Evolutionary conservation across 1,140 invertebrate species (phyloP), one percentile per base, ranked within the genome.

Genomic region (Aphidius gifuensis): DNA sequence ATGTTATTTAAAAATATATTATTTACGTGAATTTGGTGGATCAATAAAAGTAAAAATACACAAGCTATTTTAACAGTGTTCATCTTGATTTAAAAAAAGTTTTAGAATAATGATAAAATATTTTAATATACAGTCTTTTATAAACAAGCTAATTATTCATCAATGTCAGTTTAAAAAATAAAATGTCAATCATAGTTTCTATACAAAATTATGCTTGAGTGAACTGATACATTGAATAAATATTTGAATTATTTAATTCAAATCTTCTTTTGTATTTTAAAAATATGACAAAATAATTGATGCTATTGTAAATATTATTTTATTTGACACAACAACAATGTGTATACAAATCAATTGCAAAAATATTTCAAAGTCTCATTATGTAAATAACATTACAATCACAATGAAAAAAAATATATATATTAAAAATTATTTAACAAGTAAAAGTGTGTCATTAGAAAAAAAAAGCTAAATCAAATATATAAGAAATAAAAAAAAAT

Each of bases 361-460:
- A 32, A 32, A 32, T 32, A 32, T 32, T 16, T 16, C 16, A 16
- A 16, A 16, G 16, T 16, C 16, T 16, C 16, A 16, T 16, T 16
- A 16, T 16, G 16, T 16, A 16, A 16, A 16, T 16, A 16, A 16
- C 16, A 16, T 16, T 16, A 16, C 16, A 16, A 16, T 16, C 16
- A 16, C 16, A 16, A 16, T 16, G 16, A 1, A 16, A 16, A 16
- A 16, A 16, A 16, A 16, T n/a, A 16, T 0, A 16, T 16, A 16
- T 16, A 16, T 16, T 16, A 16, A 16, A 16, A 16, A 16, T 16
- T 16, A 16, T 16, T 16, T 16, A 16, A 16, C 16, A 16, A 16
- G 16, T 44, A 44, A 11, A 44, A 11, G 9, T 11, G 43, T 8
- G 43, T 32, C 23, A 58, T 61, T 61, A 55, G 55, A 46, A 54